Base-by-base conservation (phyloP, 2,888 invertebrate species). In the Polylopha cassiicola region DNA sequence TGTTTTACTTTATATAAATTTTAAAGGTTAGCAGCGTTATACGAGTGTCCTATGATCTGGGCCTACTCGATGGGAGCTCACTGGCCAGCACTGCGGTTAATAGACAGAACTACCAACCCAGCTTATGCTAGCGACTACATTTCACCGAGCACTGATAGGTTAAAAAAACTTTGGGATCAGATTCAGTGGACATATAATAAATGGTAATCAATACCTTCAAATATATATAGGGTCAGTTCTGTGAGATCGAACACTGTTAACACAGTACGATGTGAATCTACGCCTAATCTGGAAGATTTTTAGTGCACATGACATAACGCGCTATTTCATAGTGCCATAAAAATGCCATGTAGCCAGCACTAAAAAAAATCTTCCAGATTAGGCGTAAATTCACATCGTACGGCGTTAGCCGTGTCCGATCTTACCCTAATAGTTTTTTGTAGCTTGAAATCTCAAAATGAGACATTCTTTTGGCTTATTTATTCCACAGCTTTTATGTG, bases 41-140 rank as follows among this genome's bases (percentile, higher is more conserved):
- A 62, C 24, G 43, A 64, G 21, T 67, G 69, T 21, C 72, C 73
- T 1, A 55, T 61, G 41, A 54, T 71, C 14, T 71, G 68, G 69
- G 31, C 51, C 1, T 63, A 61, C 33, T 68, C 73, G 0, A 58
- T 70, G 53, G 70, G 65, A 1, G 53, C 65, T 2, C 61, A 70
- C 15, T 63, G 62, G 51, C 42, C 56, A 11, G 51, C 58, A 0
- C 5, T 70, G 10, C 48, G 60, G 11, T 33, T 71, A 2, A 57
- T 73, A 3, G 64, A 65, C n/a, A 61, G 61, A 4, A 36, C 49
- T 3, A 49, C 62, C 0, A 69, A 61, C 23, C 69, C 73, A 4
- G 61, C 73, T 0, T 72, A 65, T 27, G 53, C 54, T 2, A 43
- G 58, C 2, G 61, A 65, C 32, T 47, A 52, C 9, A 13, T 55